Percentiles rank a stretch among this genome's conserved stretches.
phyloP scores from a whole-genome alignment of 2,113 vertebrate species.

The Melospiza melodia region DNA sequence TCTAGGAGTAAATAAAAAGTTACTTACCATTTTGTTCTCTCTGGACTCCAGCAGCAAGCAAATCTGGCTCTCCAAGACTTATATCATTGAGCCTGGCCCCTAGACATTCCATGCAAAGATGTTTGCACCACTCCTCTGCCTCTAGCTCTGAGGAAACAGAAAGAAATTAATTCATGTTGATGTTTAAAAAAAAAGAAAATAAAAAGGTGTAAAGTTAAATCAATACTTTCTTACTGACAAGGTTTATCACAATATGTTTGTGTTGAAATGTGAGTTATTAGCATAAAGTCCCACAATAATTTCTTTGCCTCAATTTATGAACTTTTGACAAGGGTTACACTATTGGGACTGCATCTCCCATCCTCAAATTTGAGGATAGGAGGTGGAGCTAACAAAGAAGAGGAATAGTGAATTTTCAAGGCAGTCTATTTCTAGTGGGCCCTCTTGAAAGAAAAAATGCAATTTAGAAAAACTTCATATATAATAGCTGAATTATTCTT shows the following conservation, averaged over 20 bases:
- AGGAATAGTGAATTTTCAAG: background rate
- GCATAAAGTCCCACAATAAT: background rate
- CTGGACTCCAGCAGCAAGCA: slow-evolving; percentile 96
- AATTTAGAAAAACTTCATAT: background rate
- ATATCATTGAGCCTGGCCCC: slow-evolving; percentile 95
- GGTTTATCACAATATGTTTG: background rate
- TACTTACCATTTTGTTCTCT: slow-evolving; percentile 95
- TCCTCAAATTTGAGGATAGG: background rate
- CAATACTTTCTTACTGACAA: background rate
- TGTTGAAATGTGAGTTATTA: background rate
- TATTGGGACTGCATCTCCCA: background rate
- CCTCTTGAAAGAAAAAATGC: background rate
- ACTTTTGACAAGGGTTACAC: background rate
- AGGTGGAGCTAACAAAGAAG: background rate
- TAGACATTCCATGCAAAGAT: slow-evolving; percentile 94
- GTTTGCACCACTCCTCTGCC: slow-evolving; percentile 98
- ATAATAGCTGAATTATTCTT: background rate
- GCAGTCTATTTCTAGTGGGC: background rate
- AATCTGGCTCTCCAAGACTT: slow-evolving; percentile 97
- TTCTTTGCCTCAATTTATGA: background rate
- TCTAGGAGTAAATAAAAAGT: background rate
- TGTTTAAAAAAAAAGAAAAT: background rate
- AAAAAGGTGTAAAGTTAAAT: background rate
- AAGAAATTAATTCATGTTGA: background rate
- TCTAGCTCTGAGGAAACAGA: slow-evolving; percentile 86